phyloP scores from a whole-genome alignment of 2,888 invertebrate species.

The Drosophila borborema region DNA sequence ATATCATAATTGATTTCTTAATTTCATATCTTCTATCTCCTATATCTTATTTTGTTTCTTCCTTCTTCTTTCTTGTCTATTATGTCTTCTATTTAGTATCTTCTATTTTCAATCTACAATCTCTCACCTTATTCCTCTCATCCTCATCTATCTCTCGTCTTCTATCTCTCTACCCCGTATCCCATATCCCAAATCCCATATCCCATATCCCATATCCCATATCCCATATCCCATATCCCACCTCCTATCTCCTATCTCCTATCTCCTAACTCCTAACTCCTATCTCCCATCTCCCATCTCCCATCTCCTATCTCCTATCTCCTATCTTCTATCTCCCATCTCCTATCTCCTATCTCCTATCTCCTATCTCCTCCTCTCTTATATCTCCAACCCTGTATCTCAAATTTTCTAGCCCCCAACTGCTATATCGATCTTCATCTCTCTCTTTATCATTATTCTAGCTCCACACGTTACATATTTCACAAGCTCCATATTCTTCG shows the following conservation, averaged over 20 bases:
- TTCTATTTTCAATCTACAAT: background rate
- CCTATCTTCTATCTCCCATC: background rate
- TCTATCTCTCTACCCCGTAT: too few relatives aligned
- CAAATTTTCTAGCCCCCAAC: too few relatives aligned
- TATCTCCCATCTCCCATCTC: background rate
- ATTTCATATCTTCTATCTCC: background rate
- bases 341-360: too few relatives aligned
- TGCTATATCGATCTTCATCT: background rate
- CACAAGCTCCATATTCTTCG: background rate
- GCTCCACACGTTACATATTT: background rate
- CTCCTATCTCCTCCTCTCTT: too few relatives aligned
- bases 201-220: background rate
- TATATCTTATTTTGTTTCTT: background rate
- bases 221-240: background rate
- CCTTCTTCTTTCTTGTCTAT: background rate
- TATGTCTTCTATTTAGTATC: background rate
- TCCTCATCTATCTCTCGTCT: background rate
- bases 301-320: background rate
- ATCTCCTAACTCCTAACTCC: background rate
- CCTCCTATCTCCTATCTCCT: background rate
- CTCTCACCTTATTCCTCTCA: background rate
- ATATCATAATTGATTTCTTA: too few relatives aligned
- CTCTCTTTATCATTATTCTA: background rate
- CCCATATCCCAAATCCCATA: too few relatives aligned
- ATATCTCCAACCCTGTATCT: too few relatives aligned